phyloP scores from a whole-genome alignment of 2,113 vertebrate genomes.

The Castor canadensis region DNA sequence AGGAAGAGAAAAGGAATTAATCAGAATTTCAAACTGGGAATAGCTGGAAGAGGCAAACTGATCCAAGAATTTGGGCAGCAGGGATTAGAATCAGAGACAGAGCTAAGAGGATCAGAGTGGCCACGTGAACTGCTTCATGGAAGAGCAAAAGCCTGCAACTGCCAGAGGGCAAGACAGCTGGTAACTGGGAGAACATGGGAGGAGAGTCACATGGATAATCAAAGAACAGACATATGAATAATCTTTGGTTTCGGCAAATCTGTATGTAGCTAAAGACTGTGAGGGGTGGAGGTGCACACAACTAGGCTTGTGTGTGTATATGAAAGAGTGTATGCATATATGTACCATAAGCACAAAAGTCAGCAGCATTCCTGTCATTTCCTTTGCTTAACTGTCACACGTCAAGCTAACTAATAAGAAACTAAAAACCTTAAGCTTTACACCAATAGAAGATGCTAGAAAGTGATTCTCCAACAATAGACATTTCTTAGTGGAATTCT shows the following conservation, averaged over 20 bases:
- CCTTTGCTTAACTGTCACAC: not conserved
- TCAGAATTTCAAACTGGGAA: slow-evolving; percentile 28
- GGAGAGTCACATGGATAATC: not conserved
- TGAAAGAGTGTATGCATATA: not conserved
- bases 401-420: not conserved
- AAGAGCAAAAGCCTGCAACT: not conserved
- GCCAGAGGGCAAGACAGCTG: not conserved
- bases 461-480: not conserved
- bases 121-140: not conserved
- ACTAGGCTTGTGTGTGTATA: not conserved
- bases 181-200: not conserved
- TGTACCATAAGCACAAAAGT: not conserved
- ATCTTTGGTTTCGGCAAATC: not conserved
- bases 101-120: not conserved
- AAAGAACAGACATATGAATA: not conserved
- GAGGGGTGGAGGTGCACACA: no score
- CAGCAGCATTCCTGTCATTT: not conserved
- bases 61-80: not conserved
- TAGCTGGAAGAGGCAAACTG: slow-evolving; percentile 22
- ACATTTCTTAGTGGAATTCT: not conserved
- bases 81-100: not conserved
- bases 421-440: not conserved
- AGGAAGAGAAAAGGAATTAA: not conserved
- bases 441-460: not conserved
- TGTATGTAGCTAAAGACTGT: not conserved